phyloP scores from a whole-genome alignment of 2,888 invertebrate genomes.

The Escarpia spicata region DNA sequence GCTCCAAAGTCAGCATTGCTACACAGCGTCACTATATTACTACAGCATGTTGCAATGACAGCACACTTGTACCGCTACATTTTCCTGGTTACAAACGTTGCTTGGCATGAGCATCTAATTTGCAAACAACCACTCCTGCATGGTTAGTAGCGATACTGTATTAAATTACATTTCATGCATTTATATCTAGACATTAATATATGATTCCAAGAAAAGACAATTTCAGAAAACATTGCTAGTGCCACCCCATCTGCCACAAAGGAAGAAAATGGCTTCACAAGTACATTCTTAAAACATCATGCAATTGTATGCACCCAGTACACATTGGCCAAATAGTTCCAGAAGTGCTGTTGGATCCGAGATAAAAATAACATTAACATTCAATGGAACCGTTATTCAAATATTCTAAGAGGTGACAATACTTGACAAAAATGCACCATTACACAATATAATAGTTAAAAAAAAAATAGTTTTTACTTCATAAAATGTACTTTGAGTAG shows the following conservation, averaged over 20 bases:
- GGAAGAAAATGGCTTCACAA: neutral
- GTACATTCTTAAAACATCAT: neutral
- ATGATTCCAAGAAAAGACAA: neutral
- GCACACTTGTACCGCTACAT: too few species aligned
- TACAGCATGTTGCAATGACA: neutral
- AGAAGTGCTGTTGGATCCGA: too few species aligned
- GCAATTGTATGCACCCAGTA: too few species aligned
- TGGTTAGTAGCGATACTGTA: neutral
- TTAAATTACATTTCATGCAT: neutral
- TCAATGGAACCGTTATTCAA: too few species aligned
- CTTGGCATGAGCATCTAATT: neutral
- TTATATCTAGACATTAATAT: neutral
- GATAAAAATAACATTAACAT: too few species aligned
- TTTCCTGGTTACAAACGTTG: neutral
- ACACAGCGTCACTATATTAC: neutral
- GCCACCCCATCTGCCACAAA: neutral
- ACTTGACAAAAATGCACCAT: too few species aligned
- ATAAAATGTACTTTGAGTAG: too few species aligned
- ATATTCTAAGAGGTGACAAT: too few species aligned
- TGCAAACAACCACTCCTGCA: neutral
- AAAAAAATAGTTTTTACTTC: too few species aligned
- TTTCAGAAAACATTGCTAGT: neutral
- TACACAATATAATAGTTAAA: too few species aligned
- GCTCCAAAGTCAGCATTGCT: neutral
- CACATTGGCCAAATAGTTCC: too few species aligned